phyloP scores from a whole-genome alignment of 2,113 vertebrate genomes.

The Mola mola region DNA sequence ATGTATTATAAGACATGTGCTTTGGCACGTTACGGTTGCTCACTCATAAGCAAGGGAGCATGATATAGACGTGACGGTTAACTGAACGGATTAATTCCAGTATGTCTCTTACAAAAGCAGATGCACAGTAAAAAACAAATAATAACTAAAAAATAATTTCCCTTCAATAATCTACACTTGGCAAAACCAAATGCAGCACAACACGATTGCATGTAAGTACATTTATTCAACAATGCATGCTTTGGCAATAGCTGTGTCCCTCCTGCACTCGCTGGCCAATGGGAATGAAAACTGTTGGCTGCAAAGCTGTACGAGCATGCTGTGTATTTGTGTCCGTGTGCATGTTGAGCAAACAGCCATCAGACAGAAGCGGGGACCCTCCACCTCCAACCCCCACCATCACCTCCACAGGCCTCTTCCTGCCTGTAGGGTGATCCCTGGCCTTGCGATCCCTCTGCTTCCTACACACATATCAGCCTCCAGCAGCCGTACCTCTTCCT shows the following conservation, averaged over 20 bases:
- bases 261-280: conserved; percentile 21
- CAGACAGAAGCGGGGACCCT: conserved; percentile 68
- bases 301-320: conserved; percentile 50
- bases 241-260: conserved; percentile 39
- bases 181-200: conserved; percentile 1
- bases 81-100: too few relatives aligned
- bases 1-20: too few relatives aligned
- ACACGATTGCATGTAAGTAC: conserved; percentile 14
- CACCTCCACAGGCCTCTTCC: conserved; percentile 76
- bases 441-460: conserved; percentile 71
- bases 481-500: conserved; percentile 77
- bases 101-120: background rate
- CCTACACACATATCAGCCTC: conserved; percentile 79
- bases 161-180: conserved; percentile 5
- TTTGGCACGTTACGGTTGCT: too few relatives aligned
- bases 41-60: too few relatives aligned
- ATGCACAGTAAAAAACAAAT: background rate
- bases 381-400: conserved; percentile 59
- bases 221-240: conserved; percentile 30
- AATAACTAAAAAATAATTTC: conserved; percentile 6
- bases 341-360: conserved; percentile 58
- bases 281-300: conserved; percentile 55
- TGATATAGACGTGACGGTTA: too few relatives aligned
- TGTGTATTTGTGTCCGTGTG: conserved; percentile 42
- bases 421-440: conserved; percentile 76